Evolutionary conservation across 2,113 vertebrate species (phyloP).

Genomic region (Actinemys pallida): DNA sequence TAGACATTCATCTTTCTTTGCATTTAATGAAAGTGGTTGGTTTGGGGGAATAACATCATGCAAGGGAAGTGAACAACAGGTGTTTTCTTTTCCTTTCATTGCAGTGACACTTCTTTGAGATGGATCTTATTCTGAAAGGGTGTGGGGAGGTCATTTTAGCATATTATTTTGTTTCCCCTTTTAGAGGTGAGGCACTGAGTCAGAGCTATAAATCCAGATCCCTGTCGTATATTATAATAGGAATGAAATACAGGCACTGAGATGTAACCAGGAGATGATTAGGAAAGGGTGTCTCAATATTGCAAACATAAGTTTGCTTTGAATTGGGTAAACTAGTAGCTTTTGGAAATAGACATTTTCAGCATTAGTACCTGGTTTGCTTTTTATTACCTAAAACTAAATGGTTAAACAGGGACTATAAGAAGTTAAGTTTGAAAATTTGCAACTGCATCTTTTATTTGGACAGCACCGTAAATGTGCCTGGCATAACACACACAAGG

Average conservation of each 20-base stretch:
- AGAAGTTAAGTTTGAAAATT: neutral
- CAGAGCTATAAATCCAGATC: neutral
- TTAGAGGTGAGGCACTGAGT: neutral
- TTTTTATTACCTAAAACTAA: neutral
- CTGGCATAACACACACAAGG: neutral
- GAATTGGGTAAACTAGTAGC: neutral
- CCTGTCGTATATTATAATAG: neutral
- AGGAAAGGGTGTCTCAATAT: neutral
- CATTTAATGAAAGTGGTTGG: neutral
- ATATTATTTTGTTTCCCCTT: neutral
- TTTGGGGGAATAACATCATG: neutral
- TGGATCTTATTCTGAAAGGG: neutral
- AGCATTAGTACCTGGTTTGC: neutral
- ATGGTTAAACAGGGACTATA: rapidly evolving
- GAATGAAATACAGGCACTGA: neutral
- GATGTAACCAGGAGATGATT: neutral
- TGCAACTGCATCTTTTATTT: neutral
- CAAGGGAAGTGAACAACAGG: neutral
- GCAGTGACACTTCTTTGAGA: neutral
- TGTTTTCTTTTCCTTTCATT: neutral
- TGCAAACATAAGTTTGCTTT: neutral
- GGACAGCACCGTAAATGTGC: rapidly evolving
- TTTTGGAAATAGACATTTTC: neutral
- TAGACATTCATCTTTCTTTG: neutral
- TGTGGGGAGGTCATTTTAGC: neutral